A percentile compares a stretch with the other conserved stretches of the same genome.
Evolutionary conservation across 2,888 invertebrate genomes (phyloP).

Genomic region (Dastarcus helophoroides): DNA sequence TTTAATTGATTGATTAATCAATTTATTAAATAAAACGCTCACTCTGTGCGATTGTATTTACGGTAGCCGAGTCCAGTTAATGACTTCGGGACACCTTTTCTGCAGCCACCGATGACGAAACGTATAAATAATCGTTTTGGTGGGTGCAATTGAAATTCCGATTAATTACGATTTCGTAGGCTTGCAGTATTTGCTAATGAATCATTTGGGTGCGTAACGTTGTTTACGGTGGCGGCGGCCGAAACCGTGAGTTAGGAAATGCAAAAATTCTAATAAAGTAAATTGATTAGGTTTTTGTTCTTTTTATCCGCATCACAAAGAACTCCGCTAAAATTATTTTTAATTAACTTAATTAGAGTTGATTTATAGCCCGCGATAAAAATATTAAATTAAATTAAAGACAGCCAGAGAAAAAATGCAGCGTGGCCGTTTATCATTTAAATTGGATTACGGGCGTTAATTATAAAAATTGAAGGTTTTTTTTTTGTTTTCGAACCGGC

Average conservation of each 20-base stretch:
- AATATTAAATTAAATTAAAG: constrained; percentile 39
- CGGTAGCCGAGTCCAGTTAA: too few relatives aligned
- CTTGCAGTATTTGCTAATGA: too few relatives aligned
- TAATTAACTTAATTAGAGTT: constrained; percentile 36
- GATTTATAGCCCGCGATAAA: constrained; percentile 37
- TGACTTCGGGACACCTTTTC: too few relatives aligned
- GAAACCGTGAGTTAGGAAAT: constrained; percentile 14
- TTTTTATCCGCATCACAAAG: constrained; percentile 28
- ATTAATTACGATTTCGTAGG: too few relatives aligned
- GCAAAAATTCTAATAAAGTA: constrained; percentile 31
- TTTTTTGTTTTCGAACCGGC: constrained; percentile 17
- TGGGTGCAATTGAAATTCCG: too few relatives aligned
- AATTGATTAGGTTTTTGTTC: constrained; percentile 32
- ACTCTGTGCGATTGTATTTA: too few relatives aligned
- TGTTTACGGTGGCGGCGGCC: constrained; percentile 6
- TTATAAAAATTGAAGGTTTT: constrained; percentile 28
- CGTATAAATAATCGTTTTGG: too few relatives aligned
- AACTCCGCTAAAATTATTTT: constrained; percentile 37
- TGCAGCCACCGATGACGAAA: too few relatives aligned
- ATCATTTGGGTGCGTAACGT: too few relatives aligned
- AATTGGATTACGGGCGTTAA: constrained; percentile 29
- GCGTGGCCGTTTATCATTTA: constrained; percentile 26
- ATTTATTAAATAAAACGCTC: too few relatives aligned
- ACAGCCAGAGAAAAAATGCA: constrained; percentile 32
- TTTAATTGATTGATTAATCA: too few relatives aligned